A percentile compares a stretch with the other conserved stretches of the same genome.
phyloP scores from a whole-genome alignment of 2,888 invertebrate genomes.

The Neocrepidodera transversa region DNA sequence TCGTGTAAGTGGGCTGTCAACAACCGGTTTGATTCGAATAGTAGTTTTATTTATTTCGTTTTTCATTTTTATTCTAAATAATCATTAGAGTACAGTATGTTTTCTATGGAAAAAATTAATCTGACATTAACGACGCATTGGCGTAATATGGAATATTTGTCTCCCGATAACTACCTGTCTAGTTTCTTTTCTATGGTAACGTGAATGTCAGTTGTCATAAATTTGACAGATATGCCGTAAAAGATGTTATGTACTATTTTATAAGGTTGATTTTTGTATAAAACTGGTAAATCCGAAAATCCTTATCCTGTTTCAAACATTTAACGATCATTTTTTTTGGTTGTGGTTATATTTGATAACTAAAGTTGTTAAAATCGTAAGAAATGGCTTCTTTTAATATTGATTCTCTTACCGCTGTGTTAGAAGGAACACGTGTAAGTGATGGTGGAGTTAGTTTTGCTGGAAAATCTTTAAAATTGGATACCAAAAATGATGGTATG shows the following conservation, averaged over 20 bases:
- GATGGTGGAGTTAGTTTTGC: conserved; percentile 79
- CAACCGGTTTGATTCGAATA: too few relatives aligned
- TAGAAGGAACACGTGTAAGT: conserved; percentile 61
- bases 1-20: too few relatives aligned
- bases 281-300: neutral
- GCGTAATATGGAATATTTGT: too few relatives aligned
- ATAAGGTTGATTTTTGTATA: conserved; percentile 3
- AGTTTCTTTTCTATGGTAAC: too few relatives aligned
- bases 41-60: too few relatives aligned
- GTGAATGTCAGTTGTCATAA: too few relatives aligned
- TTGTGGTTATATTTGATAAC: neutral
- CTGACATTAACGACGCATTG: too few relatives aligned
- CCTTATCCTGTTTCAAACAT: conserved; percentile 8
- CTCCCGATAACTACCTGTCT: too few relatives aligned
- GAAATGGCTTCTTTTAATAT: conserved; percentile 57
- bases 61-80: too few relatives aligned
- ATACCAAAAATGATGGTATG: conserved; percentile 81
- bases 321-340: conserved; percentile 10
- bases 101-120: too few relatives aligned
- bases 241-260: neutral
- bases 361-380: neutral
- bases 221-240: too few relatives aligned
- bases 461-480: conserved; percentile 79
- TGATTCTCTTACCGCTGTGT: conserved; percentile 63
- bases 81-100: too few relatives aligned